Conservation (phyloP, 2,113 vertebrate species). For the Chunga burmeisteri region DNA sequence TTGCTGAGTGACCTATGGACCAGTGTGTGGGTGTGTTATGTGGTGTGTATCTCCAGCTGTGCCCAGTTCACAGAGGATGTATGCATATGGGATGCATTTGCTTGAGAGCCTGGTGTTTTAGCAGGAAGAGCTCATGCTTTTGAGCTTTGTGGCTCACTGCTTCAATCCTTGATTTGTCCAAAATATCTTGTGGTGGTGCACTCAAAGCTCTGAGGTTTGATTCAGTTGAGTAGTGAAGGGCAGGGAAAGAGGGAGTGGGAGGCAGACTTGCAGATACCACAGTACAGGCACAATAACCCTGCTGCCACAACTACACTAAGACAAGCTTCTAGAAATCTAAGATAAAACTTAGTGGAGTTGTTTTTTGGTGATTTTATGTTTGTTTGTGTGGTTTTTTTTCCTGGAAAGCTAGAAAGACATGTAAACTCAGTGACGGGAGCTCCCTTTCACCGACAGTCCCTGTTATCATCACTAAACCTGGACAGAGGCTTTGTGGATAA, state of each 20-base stretch:
- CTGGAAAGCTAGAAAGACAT: neutral
- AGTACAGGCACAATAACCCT: too few species aligned
- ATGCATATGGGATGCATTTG: neutral
- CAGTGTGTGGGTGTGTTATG: neutral
- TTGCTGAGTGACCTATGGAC: neutral
- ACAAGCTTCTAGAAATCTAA: neutral
- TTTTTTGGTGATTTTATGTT: neutral
- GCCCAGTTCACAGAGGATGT: neutral
- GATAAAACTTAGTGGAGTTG: neutral
- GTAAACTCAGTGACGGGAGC: neutral
- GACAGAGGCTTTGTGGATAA: neutral
- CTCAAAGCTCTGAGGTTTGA: neutral
- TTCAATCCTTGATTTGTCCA: neutral
- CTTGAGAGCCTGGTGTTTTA: neutral
- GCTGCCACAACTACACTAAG: neutral
- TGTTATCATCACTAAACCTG: neutral
- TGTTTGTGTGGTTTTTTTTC: too few species aligned
- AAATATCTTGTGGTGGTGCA: accelerated
- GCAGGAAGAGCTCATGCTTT: neutral
- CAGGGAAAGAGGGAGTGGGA: neutral
- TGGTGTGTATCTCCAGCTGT: neutral
- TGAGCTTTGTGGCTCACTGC: neutral
- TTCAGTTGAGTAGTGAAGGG: neutral
- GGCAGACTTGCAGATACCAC: neutral
- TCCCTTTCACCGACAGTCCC: neutral